Evolutionary conservation across 2,797 vertebrate species (phyloP).

Genomic region (Myotis planiceps): DNA sequence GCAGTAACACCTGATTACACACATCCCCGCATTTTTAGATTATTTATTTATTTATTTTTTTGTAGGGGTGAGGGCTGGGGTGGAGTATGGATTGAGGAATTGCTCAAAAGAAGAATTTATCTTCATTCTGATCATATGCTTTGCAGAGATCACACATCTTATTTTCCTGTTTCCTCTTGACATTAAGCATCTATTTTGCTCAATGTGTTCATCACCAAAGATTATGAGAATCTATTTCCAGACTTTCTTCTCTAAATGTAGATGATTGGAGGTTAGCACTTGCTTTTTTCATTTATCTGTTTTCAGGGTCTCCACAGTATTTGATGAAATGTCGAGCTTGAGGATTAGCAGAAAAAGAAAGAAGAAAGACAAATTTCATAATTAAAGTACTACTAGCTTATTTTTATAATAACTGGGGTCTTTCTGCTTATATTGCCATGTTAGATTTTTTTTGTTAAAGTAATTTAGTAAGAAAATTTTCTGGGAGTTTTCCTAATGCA

Average conservation of each 20-base stretch:
- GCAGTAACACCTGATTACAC: background rate
- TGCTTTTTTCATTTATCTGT: background rate
- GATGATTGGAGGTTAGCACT: accelerated
- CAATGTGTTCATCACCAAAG: background rate
- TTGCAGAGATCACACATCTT: background rate
- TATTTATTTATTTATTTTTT: background rate
- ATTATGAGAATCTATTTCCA: background rate
- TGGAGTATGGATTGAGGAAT: background rate
- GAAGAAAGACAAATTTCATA: background rate
- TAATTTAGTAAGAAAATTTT: background rate
- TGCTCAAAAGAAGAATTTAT: background rate
- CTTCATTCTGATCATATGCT: background rate
- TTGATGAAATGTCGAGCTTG: background rate
- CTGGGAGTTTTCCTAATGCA: background rate
- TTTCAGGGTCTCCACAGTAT: background rate
- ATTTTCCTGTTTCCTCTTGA: background rate
- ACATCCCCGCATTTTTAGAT: background rate
- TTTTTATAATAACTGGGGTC: background rate
- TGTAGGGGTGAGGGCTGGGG: background rate
- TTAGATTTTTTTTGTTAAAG: background rate
- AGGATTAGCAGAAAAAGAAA: background rate
- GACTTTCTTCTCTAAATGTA: background rate
- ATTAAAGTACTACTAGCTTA: background rate
- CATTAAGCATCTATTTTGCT: background rate
- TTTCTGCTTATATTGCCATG: background rate